Percentiles rank a stretch among this genome's conserved stretches.
Conservation (phyloP, 2,113 vertebrate genomes). For the Elachura formosa region DNA sequence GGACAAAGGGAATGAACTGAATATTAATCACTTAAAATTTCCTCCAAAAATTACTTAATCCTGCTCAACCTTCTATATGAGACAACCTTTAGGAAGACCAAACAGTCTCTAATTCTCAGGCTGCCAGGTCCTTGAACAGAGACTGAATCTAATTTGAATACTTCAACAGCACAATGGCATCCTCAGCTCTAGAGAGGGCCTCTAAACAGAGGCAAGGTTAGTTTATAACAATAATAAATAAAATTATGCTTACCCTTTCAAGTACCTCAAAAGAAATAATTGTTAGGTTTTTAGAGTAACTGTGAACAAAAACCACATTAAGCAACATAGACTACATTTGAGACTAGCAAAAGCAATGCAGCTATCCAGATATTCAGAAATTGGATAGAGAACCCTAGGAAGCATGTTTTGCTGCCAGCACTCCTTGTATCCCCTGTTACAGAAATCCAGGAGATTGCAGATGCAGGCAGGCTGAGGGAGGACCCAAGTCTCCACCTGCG, state of each 20-base stretch:
- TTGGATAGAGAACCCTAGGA: background rate
- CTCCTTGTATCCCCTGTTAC: background rate
- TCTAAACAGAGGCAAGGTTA: background rate
- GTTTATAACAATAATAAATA: background rate
- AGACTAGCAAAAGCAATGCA: background rate
- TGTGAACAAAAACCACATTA: background rate
- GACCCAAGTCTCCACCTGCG: conserved; percentile 8
- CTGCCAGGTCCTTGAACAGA: background rate
- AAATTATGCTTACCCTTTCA: background rate
- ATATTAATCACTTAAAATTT: background rate
- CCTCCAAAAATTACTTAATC: background rate
- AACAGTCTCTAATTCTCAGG: background rate
- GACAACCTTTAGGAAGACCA: background rate
- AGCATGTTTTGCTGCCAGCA: background rate
- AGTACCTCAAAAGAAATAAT: background rate
- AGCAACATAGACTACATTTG: background rate
- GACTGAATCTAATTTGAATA: background rate
- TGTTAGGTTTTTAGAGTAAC: background rate
- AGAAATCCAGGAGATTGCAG: background rate
- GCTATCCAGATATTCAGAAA: background rate
- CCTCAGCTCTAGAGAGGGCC: background rate
- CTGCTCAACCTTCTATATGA: background rate
- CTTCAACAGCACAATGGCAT: background rate
- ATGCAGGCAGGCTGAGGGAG: background rate
- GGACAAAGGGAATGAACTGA: background rate